Evolutionary conservation across 92 coral and sea anemone genomes (phyloP), one percentile per base, ranked within the genome.

Genomic region (Umimayanthus chanpuru): DNA sequence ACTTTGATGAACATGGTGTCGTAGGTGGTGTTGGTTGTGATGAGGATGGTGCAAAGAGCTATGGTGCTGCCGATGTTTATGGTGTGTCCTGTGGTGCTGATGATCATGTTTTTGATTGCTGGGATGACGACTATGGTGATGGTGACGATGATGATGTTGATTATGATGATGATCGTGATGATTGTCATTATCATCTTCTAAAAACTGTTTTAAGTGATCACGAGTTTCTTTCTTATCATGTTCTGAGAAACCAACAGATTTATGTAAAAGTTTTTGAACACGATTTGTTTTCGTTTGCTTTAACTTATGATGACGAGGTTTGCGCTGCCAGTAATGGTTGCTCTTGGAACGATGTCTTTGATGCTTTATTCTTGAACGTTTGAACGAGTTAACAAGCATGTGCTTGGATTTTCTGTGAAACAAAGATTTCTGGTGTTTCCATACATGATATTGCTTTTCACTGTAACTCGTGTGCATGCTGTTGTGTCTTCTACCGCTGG

Each of bases 351-450:
- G 71, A 44, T 40, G 36, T 67, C 25, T 82, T 43, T 25, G 4
- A 26, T 5, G 76, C 50, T 71, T 47, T 71, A 28, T 10, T 47
- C 61, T 43, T 47, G 78, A 83, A 25, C 77, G 87, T 68, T 83
- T 83, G 28, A 74, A 28, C 11, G 77, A 70, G 6, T 32, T 15
- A 7, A 28, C 1, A 70, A 15, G 2, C n/a, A 6, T 68, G 38
- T 83, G 30, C 66, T 83, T 83, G 21, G 77, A 47, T 16, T 6
- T 30, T 44, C 78, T 67, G 10, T 67, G 41, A 58, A 80, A 50
- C 12, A 28, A 14, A 56, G 23, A 20, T 7, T 44, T 81, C 5
- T 26, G 40, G n/a, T 43, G 20, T 21, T 25, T 25, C 28, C 43
- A 26, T 6, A 1, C 39, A 14, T 20, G 30, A 23, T 41, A 53